Base-by-base conservation (phyloP, 2,888 invertebrate genomes). In the Drosophila bunnanda region DNA sequence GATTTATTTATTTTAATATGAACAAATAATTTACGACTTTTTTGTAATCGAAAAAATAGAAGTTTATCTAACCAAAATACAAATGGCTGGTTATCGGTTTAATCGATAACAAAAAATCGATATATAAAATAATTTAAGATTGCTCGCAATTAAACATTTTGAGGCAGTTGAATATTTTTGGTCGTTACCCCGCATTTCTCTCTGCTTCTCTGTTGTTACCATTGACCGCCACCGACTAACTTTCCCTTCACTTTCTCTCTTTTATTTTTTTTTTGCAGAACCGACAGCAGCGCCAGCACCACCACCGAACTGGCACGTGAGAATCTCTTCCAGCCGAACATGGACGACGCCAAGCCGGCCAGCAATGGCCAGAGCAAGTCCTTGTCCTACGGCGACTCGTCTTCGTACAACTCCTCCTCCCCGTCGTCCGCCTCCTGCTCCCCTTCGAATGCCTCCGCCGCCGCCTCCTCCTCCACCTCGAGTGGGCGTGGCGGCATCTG, bases 271-370 rank as follows among this genome's bases (percentile, higher is more conserved):
- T 72, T 72, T 71, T 90, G 22, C 79, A 91, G 92, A 88, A 91
- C 90, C 82, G 91, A 87, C 88, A 67, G 32, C 52, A 68, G 71
- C 56, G 90, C 90, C 86, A 88, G 90, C 86, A 84, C 59, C 70
- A 48, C 61, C 70, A 62, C 56, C 53, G 82, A 82, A 86, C 72
- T 91, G 74, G 91, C 92, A 65, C 91, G 90, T 82, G 92, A 92
- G 79, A 92, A 91, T 76, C 90, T 92, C 68, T 92, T 92, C 73
- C 91, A 90, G 81, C 87, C 91, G 44, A 91, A 91, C 75, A 89
- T 76, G 89, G 82, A 85, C 76, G 79, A 87, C 52, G 79, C 85
- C 48, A 91, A 89, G 67, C 88, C 89, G 70, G 79, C 81, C 75
- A 79, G 77, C 76, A 74, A 65, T 41, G 75, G 46, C 43, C 64